Evolutionary conservation across 2,113 vertebrate genomes (phyloP).

Genomic region (Megaceryle torquata): DNA sequence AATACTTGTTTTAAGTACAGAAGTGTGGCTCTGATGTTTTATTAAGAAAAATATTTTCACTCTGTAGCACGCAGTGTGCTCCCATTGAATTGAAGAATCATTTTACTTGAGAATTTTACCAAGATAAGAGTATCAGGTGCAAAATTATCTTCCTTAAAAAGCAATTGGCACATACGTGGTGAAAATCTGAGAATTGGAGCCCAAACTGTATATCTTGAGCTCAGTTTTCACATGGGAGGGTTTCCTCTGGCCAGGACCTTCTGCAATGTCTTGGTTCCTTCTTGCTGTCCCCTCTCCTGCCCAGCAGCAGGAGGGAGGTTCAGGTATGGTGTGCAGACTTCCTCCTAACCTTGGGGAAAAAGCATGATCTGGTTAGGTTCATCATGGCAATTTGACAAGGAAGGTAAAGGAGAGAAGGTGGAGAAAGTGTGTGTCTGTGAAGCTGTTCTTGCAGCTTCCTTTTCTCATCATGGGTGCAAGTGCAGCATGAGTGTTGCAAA

Average conservation of each 20-base stretch:
- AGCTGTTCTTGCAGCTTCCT: not conserved
- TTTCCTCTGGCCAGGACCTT: not conserved
- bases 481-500: not conserved
- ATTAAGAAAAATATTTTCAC: not conserved
- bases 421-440: not conserved
- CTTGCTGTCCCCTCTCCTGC: not conserved
- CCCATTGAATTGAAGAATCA: not conserved
- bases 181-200: not conserved
- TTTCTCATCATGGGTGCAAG: accelerated
- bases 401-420: not conserved
- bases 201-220: not conserved
- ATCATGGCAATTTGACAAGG: not conserved
- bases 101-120: not conserved
- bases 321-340: not conserved
- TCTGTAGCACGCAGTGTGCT: not conserved
- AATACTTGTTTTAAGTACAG: not conserved
- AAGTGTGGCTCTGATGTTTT: not conserved
- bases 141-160: not conserved
- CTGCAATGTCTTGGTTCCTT: not conserved
- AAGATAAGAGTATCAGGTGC: accelerated
- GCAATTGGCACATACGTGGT: not conserved
- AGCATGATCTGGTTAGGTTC: not conserved
- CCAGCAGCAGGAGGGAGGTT: not conserved
- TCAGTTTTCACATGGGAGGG: not conserved
- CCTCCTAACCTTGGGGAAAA: not conserved